Base-by-base conservation (phyloP, 2,888 invertebrate genomes). In the Cantharis rufa region DNA sequence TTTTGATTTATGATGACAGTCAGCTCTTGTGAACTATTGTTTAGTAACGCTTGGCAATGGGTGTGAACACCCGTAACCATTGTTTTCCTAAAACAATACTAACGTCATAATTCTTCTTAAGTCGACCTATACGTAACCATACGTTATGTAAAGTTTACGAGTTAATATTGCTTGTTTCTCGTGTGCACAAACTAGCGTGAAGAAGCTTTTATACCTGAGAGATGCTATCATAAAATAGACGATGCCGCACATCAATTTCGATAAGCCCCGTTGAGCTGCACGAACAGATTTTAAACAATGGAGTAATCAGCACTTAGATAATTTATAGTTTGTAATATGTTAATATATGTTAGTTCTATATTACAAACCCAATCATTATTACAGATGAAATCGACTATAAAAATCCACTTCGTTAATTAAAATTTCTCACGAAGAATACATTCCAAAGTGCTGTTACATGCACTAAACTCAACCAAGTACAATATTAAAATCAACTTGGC, bases 341-440 rank as follows among this genome's bases (percentile, higher is more conserved):
- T 86, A 85, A 86, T 86, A 86, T 85, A 85, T 85, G 86, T 85
- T 86, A 84, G 84, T 84, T 84, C 84, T 84, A 84, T 83, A 84
- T 84, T 84, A 84, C 83, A 83, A 82, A 83, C 48, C 48, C 13
- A 48, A 48, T 48, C 48, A 48, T 48, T 48, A 48, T 48, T 48
- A 48, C n/a, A 48, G n/a, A 48, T 48, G 48, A 48, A 48, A 48
- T 48, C 48, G n/a, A 48, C 48, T 48, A 48, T 48, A 48, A 48
- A 48, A 48, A 48, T 48, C 7, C n/a, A 48, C n/a, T 48, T 1
- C 9, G n/a, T 48, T 48, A 48, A 48, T n/a, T n/a, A n/a, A 48
- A 48, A 48, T 48, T 48, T 48, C 48, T 48, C 48, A 48, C n/a
- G 48, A n/a, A 48, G 7, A 48, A 48, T 48, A n/a, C 48, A 48